Percentiles rank a stretch among this genome's conserved stretches.
Evolutionary conservation across 2,113 vertebrate species (phyloP).

Genomic region (Marmota monax): DNA sequence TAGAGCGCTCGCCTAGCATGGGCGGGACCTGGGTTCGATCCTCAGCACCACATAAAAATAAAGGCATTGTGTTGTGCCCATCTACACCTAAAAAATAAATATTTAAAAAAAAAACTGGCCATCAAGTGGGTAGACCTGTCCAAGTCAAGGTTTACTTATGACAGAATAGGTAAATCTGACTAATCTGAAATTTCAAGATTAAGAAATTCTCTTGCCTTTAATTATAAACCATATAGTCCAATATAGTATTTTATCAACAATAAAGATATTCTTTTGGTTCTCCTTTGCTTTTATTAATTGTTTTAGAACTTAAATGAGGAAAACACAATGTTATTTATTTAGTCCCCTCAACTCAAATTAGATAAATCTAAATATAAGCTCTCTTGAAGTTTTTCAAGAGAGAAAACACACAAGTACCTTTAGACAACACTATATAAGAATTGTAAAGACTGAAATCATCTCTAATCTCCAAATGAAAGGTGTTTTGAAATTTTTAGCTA

Average conservation of each 20-base stretch:
- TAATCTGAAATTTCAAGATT: conserved; percentile 38
- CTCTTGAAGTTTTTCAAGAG: conserved; percentile 17
- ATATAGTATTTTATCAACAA: conserved; percentile 27
- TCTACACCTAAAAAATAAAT: too few relatives aligned
- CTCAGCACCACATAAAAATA: too few relatives aligned
- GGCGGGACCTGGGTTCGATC: too few relatives aligned
- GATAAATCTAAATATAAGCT: conserved; percentile 37
- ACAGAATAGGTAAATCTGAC: neutral
- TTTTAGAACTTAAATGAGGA: conserved; percentile 35
- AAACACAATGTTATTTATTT: conserved; percentile 23
- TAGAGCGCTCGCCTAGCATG: too few relatives aligned
- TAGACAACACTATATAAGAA: neutral
- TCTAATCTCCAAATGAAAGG: conserved; percentile 53
- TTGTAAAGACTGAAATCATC: conserved; percentile 19
- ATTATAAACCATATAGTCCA: conserved; percentile 32
- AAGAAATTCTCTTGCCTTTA: conserved; percentile 33
- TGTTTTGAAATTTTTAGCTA: conserved; percentile 56
- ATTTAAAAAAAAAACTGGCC: neutral
- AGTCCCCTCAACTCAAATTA: neutral
- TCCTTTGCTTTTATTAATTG: conserved; percentile 14
- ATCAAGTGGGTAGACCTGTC: neutral
- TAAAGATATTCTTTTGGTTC: conserved; percentile 52
- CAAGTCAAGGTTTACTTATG: neutral
- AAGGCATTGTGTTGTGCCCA: too few relatives aligned
- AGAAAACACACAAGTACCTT: conserved; percentile 28